Evolutionary conservation across 1,140 invertebrate species (phyloP), one percentile per base, ranked within the genome.

Genomic region (Akabosia matsudoensis): DNA sequence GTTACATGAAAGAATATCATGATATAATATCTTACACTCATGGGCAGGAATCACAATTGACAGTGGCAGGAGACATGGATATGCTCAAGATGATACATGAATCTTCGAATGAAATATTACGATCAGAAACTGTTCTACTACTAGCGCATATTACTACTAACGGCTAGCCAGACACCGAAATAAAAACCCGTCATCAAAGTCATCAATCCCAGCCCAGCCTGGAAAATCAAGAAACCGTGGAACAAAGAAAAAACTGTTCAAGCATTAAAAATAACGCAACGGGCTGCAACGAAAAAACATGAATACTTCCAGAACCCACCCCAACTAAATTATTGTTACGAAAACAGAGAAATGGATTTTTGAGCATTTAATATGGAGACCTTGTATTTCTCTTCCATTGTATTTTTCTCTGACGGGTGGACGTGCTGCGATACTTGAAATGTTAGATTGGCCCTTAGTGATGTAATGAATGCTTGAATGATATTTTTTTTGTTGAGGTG

Each of bases 241-340:
- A 56, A 22, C 13, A n/a, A 13, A 56, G 13, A 56, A 56, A 45
- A 56, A 56, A 56, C 54, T 56, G 54, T 10, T 56, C 4, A 56
- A n/a, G n/a, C 22, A 56, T 56, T 22, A 16, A 56, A 56, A 7
- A 10, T 56, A 56, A 3, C 14, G 7, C 4, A 56, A 24, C 10
- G 3, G 28, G 28, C 13, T 10, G 61, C 26, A 31, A 30, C 4
- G 61, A 67, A 22, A 67, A 67, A 67, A 30, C 30, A 67, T 10
- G 31, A 67, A 30, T 30, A 30, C 28, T 67, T 10, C 61, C 61
- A 30, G 24, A 30, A 67, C 61, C 61, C 28, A 30, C 61, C 61
- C 31, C 61, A 67, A 67, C 61, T 67, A 30, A 31, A 67, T 30
- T 67, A 30, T 30, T 22, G 61, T 67, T 67, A 31, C 10, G 61